Evolutionary conservation across 2,888 invertebrate genomes (phyloP).

Genomic region (Papilio demoleus): DNA sequence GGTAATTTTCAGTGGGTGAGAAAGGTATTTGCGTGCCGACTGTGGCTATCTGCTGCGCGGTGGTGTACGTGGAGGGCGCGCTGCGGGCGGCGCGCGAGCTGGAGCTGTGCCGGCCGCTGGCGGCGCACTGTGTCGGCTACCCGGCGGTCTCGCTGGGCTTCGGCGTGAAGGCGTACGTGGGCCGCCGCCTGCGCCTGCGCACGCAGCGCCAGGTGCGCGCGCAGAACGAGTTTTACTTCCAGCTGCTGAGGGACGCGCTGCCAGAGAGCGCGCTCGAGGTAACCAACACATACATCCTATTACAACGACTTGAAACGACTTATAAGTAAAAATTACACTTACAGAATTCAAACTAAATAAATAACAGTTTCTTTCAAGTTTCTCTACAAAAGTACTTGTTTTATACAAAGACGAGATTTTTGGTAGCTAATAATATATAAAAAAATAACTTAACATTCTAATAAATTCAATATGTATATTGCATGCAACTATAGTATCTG

Average conservation of each 20-base stretch:
- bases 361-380: too few species aligned
- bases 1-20: conserved; percentile 82
- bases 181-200: conserved; percentile 94
- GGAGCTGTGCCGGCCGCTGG: conserved; percentile 97
- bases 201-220: conserved; percentile 96
- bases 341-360: too few species aligned
- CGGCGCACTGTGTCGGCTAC: conserved; percentile 97
- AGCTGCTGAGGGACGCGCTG: conserved; percentile 95
- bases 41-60: conserved; percentile 95
- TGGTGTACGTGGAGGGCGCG: conserved; percentile 97
- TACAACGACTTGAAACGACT: too few species aligned
- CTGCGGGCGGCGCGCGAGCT: conserved; percentile 89
- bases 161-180: conserved; percentile 95
- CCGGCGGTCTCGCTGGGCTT: conserved; percentile 98
- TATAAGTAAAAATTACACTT: too few species aligned
- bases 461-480: not conserved
- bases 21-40: conserved; percentile 97
- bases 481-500: not conserved
- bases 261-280: conserved; percentile 83
- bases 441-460: too few species aligned
- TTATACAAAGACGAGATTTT: too few species aligned
- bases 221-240: conserved; percentile 97
- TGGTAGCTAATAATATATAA: too few species aligned
- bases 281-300: not conserved
- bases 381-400: too few species aligned